phyloP scores from a whole-genome alignment of 2,113 vertebrate species.

The Pimephales promelas region DNA sequence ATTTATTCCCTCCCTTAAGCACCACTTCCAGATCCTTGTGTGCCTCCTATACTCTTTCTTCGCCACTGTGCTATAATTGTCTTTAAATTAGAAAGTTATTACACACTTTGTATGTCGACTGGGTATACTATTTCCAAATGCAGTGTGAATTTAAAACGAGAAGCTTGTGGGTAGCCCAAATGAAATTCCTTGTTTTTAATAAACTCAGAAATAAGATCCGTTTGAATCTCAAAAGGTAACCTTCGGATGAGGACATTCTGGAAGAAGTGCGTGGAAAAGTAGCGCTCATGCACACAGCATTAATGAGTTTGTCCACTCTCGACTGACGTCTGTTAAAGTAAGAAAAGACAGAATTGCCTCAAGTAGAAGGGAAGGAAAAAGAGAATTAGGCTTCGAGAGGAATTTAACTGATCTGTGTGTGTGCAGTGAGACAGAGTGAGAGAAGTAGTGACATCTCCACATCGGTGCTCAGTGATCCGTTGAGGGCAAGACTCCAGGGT shows the following conservation, averaged over 20 bases:
- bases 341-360: constrained; percentile 21
- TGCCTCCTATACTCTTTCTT: neutral
- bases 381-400: constrained; percentile 17
- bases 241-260: constrained; percentile 17
- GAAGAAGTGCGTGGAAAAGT: constrained; percentile 30
- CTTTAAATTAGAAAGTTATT: constrained; percentile 35
- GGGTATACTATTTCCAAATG: neutral
- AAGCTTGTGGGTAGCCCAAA: constrained; percentile 35
- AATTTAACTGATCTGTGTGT: constrained; percentile 27
- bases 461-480: constrained; percentile 60
- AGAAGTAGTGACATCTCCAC: constrained; percentile 48
- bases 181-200: constrained; percentile 42
- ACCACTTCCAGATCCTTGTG: constrained; percentile 23
- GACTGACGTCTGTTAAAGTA: constrained; percentile 34
- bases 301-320: constrained; percentile 40
- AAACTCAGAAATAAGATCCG: constrained; percentile 46
- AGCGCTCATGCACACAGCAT: constrained; percentile 23
- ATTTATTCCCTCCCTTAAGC: constrained; percentile 18
- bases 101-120: neutral
- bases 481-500: constrained; percentile 47
- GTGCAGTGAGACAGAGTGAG: neutral
- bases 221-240: constrained; percentile 6
- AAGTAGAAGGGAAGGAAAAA: constrained; percentile 15
- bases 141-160: constrained; percentile 17
- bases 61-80: constrained; percentile 54